Evolutionary conservation across 2,888 invertebrate species (phyloP).

Genomic region (Bursaphelenchus okinawaensis): DNA sequence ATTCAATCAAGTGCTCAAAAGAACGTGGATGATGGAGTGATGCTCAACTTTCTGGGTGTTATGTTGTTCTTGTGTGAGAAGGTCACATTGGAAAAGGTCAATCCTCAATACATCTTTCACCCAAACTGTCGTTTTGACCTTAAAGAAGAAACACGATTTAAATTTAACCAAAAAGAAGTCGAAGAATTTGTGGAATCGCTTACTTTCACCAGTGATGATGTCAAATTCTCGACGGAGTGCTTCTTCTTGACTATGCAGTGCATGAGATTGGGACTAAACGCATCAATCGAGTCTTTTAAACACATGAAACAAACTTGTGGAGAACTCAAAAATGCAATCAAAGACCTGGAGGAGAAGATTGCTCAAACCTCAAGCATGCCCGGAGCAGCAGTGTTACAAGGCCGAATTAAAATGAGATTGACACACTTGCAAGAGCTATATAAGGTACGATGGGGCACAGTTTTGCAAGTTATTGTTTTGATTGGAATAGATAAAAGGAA

Average conservation of each 20-base stretch:
- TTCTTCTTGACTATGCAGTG: slow-evolving; percentile 92
- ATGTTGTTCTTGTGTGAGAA: slow-evolving; percentile 82
- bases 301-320: slow-evolving; percentile 29
- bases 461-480: too few species aligned
- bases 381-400: not conserved
- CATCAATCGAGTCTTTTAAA: slow-evolving; percentile 65
- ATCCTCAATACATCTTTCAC: slow-evolving; percentile 81
- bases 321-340: slow-evolving; percentile 23
- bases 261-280: slow-evolving; percentile 83
- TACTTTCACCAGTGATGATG: slow-evolving; percentile 44
- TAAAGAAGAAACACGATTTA: slow-evolving; percentile 69
- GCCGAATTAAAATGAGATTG: not conserved
- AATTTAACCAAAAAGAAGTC: slow-evolving; percentile 61
- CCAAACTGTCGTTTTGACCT: slow-evolving; percentile 62
- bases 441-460: too few species aligned
- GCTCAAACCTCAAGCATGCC: not conserved
- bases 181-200: slow-evolving; percentile 48
- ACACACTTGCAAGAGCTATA: not conserved
- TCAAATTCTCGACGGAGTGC: slow-evolving; percentile 90
- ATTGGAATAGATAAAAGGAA: too few species aligned
- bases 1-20: slow-evolving; percentile 65
- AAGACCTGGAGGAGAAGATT: slow-evolving; percentile 23
- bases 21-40: slow-evolving; percentile 86
- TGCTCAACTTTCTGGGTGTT: slow-evolving; percentile 84
- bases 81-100: slow-evolving; percentile 68